Evolutionary conservation across 2,888 invertebrate species (phyloP).

Genomic region (Euproctis similis): DNA sequence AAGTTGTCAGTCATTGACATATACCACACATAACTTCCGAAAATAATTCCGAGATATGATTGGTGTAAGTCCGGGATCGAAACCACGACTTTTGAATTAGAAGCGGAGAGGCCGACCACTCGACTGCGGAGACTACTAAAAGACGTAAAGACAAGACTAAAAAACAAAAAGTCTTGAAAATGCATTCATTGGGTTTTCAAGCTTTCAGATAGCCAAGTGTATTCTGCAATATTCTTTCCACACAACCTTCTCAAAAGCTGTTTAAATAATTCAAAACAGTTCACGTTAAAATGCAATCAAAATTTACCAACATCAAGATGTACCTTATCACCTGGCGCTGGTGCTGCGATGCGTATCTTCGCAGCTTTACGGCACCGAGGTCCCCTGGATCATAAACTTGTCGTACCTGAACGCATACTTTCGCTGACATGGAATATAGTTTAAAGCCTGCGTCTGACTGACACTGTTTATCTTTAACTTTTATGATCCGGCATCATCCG

Average conservation of each 20-base stretch:
- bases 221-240: constrained; percentile 52
- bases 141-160: too few species aligned
- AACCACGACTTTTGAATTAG: too few species aligned
- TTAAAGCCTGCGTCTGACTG: constrained; percentile 58
- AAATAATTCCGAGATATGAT: too few species aligned
- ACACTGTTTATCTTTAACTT: constrained; percentile 55
- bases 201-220: too few species aligned
- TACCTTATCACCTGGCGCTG: constrained; percentile 53
- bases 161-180: constrained; percentile 15
- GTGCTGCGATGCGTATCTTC: constrained; percentile 4
- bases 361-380: constrained; percentile 21
- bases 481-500: constrained; percentile 51
- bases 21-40: too few species aligned
- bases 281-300: constrained; percentile 61
- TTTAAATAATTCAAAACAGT: constrained; percentile 68
- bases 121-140: too few species aligned
- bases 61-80: too few species aligned
- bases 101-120: too few species aligned
- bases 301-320: constrained; percentile 52
- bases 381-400: constrained; percentile 38
- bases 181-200: constrained; percentile 8
- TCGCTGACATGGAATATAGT: constrained; percentile 72
- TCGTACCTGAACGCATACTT: constrained; percentile 58
- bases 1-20: too few species aligned
- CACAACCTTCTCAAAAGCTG: constrained; percentile 47